Percentiles rank a stretch among this genome's conserved stretches.
These are phyloP conservation scores for Planococcus citri DNA, from an alignment of 1,140 invertebrate genomes.

Conservation along the genomic window DNA sequence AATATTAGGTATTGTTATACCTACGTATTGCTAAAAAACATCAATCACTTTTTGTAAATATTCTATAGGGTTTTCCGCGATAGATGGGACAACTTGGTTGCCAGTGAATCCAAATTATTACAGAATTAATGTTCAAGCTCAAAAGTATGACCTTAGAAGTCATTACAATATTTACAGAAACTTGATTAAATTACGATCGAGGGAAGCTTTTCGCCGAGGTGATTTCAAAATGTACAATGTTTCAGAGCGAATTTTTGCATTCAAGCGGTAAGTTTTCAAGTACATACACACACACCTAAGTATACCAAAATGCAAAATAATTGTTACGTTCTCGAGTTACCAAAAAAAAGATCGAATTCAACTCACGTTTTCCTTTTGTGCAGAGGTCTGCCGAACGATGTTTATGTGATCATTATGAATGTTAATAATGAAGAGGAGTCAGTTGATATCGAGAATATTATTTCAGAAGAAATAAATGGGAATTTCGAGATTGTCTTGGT, in stretches of 20 bases:
- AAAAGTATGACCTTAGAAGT: constrained; percentile 29
- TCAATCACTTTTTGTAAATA: neutral
- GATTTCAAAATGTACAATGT: constrained; percentile 28
- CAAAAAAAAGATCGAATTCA: too few relatives aligned
- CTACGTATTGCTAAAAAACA: too few relatives aligned
- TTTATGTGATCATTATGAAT: neutral
- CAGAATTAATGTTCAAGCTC: constrained; percentile 37
- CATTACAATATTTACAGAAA: constrained; percentile 40
- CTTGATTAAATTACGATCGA: constrained; percentile 35
- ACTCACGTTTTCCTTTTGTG: too few relatives aligned
- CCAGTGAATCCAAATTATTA: constrained; percentile 44
- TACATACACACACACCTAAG: too few relatives aligned
- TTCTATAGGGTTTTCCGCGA: constrained; percentile 43
- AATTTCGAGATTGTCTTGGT: neutral
- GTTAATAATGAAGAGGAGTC: neutral
- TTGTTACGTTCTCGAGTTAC: too few relatives aligned
- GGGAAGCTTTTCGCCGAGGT: constrained; percentile 34
- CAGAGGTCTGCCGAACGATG: neutral
- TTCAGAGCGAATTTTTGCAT: constrained; percentile 9
- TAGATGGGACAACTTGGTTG: constrained; percentile 46
- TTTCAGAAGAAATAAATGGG: too few relatives aligned
- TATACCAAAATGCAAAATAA: too few relatives aligned
- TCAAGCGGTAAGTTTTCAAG: constrained; percentile 2
- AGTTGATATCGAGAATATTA: neutral
- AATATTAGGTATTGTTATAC: too few relatives aligned